Base-by-base conservation (phyloP, 1,140 invertebrate species). In the Zeugodacus cucurbitae region DNA sequence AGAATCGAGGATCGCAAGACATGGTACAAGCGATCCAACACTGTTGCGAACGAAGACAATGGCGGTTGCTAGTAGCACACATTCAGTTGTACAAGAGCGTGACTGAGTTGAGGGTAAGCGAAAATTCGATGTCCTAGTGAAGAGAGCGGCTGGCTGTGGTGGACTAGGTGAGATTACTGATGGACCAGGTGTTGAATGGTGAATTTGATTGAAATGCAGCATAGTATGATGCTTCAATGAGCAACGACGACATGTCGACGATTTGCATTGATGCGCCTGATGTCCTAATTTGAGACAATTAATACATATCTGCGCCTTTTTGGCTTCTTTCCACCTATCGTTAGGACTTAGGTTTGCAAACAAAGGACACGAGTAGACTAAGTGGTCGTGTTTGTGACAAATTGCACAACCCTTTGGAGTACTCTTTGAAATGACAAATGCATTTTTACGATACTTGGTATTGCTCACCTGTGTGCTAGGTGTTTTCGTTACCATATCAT, bases 41-140 rank as follows among this genome's bases (percentile, higher is more conserved):
- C 1, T n/a, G 37, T 86, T 89, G n/a, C n/a, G n/a, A n/a, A n/a
- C n/a, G n/a, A n/a, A n/a, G n/a, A n/a, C n/a, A n/a, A n/a, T n/a
- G n/a, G 86, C 86, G 37, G 88, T 89, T 6, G 88, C 88, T 14
- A 89, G 54, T 6, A 89, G 54, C 57, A 89, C 87, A 85, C 41
- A 54, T 85, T 85, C 78, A 37, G 1, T 70, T 11, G 67, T 26
- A 17, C n/a, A n/a, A n/a, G n/a, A n/a, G n/a, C n/a, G n/a, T n/a
- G n/a, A n/a, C n/a, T n/a, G n/a, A n/a, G n/a, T 37, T 37, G 37
- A 37, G 5, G 6, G 2, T 14, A 11, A n/a, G 37, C 3, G 11
- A 37, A 2, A 17, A 20, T 8, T 37, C 10, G 67, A 22, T 70
- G 67, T 17, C n/a, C 20, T 70, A 14, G 67, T 14, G 17, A 70